A percentile compares a stretch with the other conserved stretches of the same genome.
Conservation (phyloP, 2,888 invertebrate genomes). For the Drosophila yooni region DNA sequence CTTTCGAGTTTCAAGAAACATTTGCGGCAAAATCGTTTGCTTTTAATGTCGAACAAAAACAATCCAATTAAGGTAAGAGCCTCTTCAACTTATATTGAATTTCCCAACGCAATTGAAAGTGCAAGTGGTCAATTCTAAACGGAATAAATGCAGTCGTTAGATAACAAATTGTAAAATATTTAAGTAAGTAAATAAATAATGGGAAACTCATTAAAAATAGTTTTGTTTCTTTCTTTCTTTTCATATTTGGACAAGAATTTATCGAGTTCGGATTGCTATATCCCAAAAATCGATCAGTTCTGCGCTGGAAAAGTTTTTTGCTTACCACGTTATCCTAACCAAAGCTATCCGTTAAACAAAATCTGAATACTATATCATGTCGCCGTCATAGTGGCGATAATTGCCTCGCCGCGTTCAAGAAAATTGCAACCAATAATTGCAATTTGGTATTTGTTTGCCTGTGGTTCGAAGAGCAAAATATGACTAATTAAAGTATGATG, state of each 20-base stretch:
- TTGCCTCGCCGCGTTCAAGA: neutral
- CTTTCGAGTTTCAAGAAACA: neutral
- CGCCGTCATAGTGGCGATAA: too few species aligned
- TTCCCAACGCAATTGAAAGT: neutral
- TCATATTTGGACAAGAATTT: neutral
- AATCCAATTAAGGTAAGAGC: constrained; percentile 13
- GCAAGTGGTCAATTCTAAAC: neutral
- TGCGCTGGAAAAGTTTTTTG: neutral
- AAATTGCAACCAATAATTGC: rapidly evolving
- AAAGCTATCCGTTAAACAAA: too few species aligned
- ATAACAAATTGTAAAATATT: neutral
- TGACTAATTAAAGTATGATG: neutral
- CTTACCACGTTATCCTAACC: neutral
- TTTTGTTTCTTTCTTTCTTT: too few species aligned
- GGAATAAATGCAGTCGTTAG: too few species aligned
- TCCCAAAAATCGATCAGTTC: rapidly evolving
- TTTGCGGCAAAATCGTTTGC: neutral
- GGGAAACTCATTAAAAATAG: neutral
- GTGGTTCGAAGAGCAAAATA: neutral
- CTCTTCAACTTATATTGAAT: neutral
- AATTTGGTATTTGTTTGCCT: neutral
- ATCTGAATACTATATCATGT: too few species aligned
- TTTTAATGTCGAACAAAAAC: neutral
- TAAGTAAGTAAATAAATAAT: neutral
- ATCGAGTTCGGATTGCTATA: neutral